phyloP scores from a whole-genome alignment of 2,888 invertebrate species.

The Chalcis sispes region DNA sequence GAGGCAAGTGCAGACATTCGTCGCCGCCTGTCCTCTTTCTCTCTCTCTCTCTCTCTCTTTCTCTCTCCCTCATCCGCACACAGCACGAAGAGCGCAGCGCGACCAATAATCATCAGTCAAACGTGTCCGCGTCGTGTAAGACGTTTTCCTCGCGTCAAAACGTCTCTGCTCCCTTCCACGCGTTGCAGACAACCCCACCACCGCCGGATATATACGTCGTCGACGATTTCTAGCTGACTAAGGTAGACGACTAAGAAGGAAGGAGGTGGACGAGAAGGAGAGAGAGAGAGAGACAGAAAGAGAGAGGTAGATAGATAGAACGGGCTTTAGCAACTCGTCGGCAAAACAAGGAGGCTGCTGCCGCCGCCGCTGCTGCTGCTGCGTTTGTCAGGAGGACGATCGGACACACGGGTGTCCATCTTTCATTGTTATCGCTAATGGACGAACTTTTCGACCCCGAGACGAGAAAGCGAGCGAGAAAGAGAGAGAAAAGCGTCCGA shows the following conservation, averaged over 20 bases:
- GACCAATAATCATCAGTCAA: conserved; percentile 54
- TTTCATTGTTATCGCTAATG: conserved; percentile 74
- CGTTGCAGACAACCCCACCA: no score
- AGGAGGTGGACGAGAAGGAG: neutral
- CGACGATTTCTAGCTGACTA: conserved; percentile 50
- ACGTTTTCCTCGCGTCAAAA: neutral
- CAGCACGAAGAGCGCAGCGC: no score
- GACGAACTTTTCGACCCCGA: conserved; percentile 68
- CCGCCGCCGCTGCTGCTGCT: no score
- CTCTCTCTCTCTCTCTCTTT: no score
- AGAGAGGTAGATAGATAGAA: no score
- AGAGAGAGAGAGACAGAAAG: no score
- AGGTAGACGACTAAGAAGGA: neutral
- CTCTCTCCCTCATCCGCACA: no score
- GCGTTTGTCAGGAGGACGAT: conserved; percentile 67
- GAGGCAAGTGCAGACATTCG: neutral
- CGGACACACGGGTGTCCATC: conserved; percentile 66
- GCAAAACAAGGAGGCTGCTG: conserved; percentile 54
- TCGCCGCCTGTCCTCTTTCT: no score
- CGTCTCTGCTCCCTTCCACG: no score
- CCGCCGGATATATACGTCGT: conserved; percentile 27
- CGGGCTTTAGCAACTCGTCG: conserved; percentile 26
- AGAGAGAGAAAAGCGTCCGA: neutral
- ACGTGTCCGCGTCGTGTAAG: conserved; percentile 28
- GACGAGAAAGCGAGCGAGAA: neutral